phyloP scores from a whole-genome alignment of 1,140 invertebrate genomes.

The Atta texana region DNA sequence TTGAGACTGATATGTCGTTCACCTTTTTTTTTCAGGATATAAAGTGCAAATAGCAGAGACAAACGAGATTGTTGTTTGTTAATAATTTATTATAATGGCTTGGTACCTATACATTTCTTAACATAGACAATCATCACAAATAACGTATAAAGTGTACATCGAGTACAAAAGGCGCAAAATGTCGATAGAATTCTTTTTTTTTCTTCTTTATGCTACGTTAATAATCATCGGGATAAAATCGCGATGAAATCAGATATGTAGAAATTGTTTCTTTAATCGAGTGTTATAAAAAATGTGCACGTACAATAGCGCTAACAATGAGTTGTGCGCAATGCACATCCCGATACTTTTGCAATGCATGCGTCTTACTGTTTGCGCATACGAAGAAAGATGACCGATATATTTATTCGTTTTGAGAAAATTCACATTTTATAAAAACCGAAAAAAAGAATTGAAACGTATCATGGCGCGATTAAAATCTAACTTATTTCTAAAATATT shows the following conservation, averaged over 20 bases:
- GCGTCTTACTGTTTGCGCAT: background rate
- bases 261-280: conserved; percentile 58
- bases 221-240: conserved; percentile 54
- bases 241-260: conserved; percentile 70
- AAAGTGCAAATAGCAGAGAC: background rate
- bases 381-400: background rate
- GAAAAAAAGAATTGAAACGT: background rate
- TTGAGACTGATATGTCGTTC: conserved; percentile 51
- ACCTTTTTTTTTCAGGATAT: conserved; percentile 11
- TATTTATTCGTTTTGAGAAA: background rate
- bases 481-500: conserved; percentile 23
- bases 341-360: too few species aligned
- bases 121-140: conserved; percentile 73
- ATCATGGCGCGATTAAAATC: background rate
- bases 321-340: background rate
- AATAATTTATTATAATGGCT: conserved; percentile 77
- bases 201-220: conserved; percentile 44
- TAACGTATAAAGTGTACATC: conserved; percentile 77
- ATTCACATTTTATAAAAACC: background rate
- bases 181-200: background rate
- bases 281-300: conserved; percentile 49
- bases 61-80: conserved; percentile 64
- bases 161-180: conserved; percentile 72
- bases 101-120: conserved; percentile 69
- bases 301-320: conserved; percentile 37